Evolutionary conservation across 2,113 vertebrate genomes (phyloP).

Genomic region (Chaetorhynchus papuensis): DNA sequence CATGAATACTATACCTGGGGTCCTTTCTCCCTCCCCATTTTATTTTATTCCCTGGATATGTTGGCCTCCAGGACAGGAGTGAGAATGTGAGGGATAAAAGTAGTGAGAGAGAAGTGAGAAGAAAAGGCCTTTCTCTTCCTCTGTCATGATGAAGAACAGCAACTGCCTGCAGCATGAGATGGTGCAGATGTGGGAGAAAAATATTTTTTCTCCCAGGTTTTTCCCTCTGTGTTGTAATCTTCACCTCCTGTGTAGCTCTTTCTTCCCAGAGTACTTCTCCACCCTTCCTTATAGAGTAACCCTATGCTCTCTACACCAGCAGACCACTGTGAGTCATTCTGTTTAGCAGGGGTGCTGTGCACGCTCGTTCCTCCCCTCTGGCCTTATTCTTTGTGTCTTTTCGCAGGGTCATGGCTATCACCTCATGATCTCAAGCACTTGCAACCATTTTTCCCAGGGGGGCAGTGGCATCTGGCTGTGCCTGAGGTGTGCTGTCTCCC

Average conservation of each 20-base stretch:
- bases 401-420: background rate
- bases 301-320: background rate
- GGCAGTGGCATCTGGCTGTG: background rate
- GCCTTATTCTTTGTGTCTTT: background rate
- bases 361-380: background rate
- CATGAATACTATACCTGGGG: fast-evolving
- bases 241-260: background rate
- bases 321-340: background rate
- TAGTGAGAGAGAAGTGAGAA: background rate
- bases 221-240: background rate
- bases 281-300: background rate
- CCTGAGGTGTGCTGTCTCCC: background rate
- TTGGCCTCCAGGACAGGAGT: background rate
- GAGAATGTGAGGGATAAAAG: background rate
- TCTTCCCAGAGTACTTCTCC: background rate
- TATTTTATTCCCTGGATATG: background rate
- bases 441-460: background rate
- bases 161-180: background rate
- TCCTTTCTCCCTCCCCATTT: background rate
- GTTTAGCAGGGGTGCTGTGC: background rate
- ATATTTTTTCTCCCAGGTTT: background rate
- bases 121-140: background rate
- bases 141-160: background rate
- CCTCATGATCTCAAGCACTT: background rate
- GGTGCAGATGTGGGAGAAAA: background rate